These are phyloP conservation scores for Tinamus major DNA, from an alignment of 2,797 vertebrate species.

Conservation along the genomic window DNA sequence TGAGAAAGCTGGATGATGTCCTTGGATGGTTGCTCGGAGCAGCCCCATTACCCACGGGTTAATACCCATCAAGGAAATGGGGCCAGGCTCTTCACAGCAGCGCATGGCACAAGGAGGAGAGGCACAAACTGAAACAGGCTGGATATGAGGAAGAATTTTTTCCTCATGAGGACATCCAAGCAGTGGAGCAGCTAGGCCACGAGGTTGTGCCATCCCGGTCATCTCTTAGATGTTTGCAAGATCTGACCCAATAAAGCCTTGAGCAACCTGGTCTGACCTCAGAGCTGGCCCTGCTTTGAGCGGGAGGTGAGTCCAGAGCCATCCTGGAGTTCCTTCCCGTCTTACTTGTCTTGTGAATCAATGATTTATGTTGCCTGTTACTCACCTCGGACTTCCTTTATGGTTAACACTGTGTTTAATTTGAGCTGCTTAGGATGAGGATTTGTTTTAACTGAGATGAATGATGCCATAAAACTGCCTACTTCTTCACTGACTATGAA, in stretches of 20 bases:
- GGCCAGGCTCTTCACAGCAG: not conserved
- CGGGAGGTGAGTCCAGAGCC: not conserved
- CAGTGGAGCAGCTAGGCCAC: not conserved
- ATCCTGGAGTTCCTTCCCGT: not conserved
- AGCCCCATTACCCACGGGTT: not conserved
- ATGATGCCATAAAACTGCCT: not conserved
- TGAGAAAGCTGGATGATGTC: not conserved
- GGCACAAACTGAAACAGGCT: not conserved
- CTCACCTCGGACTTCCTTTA: not conserved
- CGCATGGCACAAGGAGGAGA: not conserved
- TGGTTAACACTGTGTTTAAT: not conserved
- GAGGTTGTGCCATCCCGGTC: not conserved
- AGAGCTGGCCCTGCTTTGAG: not conserved
- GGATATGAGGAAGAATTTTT: not conserved
- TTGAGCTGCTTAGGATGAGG: not conserved
- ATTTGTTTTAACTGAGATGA: not conserved
- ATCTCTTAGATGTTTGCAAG: not conserved
- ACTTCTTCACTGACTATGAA: not conserved
- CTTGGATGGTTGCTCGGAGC: not conserved
- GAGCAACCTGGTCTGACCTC: not conserved
- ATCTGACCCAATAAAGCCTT: not conserved
- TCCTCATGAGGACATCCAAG: accelerated
- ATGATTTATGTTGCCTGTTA: not conserved
- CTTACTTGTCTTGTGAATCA: not conserved
- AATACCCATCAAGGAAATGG: not conserved